phyloP scores from a whole-genome alignment of 2,797 vertebrate genomes.

The Neosilurus hyrtlii region DNA sequence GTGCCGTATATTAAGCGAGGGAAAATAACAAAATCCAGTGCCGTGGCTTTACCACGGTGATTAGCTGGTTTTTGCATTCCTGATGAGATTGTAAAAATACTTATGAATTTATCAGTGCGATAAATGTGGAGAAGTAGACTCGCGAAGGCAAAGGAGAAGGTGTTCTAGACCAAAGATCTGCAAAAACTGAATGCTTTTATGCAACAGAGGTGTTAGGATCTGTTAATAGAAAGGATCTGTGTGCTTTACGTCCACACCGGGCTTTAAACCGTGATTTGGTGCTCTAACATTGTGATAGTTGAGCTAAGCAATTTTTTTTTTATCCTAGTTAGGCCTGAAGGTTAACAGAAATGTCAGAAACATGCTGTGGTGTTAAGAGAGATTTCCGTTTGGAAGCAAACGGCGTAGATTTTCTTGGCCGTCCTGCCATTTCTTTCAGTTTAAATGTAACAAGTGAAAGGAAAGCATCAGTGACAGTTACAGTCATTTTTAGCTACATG shows the following conservation, averaged over 20 bases:
- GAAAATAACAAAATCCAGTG: conserved; percentile 36
- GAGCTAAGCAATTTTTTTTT: conserved; percentile 3
- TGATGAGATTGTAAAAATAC: conserved; percentile 47
- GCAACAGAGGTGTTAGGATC: neutral
- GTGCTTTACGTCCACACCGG: neutral
- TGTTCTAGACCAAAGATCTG: neutral
- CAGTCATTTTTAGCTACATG: conserved; percentile 16
- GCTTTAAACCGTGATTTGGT: neutral
- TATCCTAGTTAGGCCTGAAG: conserved; percentile 21
- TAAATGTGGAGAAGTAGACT: conserved; percentile 20
- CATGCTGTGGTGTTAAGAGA: conserved; percentile 18
- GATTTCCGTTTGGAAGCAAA: conserved; percentile 20
- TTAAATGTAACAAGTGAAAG: neutral
- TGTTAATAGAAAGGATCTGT: neutral
- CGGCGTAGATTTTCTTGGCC: neutral
- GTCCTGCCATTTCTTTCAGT: neutral
- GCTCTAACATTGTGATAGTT: conserved; percentile 16
- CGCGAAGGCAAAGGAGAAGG: neutral
- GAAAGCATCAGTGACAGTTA: neutral
- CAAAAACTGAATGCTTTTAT: neutral
- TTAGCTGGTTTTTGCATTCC: conserved; percentile 55
- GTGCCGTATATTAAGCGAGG: neutral
- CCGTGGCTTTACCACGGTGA: conserved; percentile 43
- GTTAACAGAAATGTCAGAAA: conserved; percentile 35
- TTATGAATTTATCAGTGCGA: conserved; percentile 46